Percentiles rank a stretch among this genome's conserved stretches.
phyloP scores from a whole-genome alignment of 2,113 vertebrate species.

The Ophiodon elongatus region DNA sequence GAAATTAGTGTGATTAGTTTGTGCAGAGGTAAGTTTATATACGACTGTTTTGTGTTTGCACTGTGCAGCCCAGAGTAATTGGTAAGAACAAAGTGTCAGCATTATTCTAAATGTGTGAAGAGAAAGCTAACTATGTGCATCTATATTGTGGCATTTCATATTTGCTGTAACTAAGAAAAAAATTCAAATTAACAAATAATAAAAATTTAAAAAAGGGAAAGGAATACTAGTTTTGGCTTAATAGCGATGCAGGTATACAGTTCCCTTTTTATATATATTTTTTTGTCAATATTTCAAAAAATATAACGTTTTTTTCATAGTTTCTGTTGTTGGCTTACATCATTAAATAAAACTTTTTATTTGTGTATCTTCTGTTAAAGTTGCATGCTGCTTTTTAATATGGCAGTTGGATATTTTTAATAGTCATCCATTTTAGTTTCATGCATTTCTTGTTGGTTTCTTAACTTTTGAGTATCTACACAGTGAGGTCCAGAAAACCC shows the following conservation, averaged over 20 bases:
- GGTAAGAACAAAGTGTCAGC: constrained; percentile 52
- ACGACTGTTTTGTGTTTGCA: constrained; percentile 56
- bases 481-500: constrained; percentile 82
- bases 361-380: constrained; percentile 82
- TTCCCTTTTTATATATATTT: constrained; percentile 82
- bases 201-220: constrained; percentile 52
- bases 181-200: constrained; percentile 37
- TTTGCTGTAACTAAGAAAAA: constrained; percentile 58
- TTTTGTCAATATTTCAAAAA: constrained; percentile 88
- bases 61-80: constrained; percentile 67
- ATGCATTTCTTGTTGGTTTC: constrained; percentile 89
- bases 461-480: constrained; percentile 92
- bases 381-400: constrained; percentile 88
- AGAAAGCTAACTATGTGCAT: constrained; percentile 68
- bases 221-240: constrained; percentile 82
- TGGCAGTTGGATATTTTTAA: constrained; percentile 87
- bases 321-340: constrained; percentile 84
- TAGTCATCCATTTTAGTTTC: constrained; percentile 87
- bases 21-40: constrained; percentile 61
- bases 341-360: constrained; percentile 88
- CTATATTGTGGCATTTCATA: constrained; percentile 67
- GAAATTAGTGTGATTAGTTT: constrained; percentile 53
- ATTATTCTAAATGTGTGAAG: constrained; percentile 55
- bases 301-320: constrained; percentile 90
- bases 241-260: constrained; percentile 87